These are phyloP conservation scores for Fukomys damarensis DNA, from an alignment of 2,113 vertebrate species.

Conservation along the genomic window DNA sequence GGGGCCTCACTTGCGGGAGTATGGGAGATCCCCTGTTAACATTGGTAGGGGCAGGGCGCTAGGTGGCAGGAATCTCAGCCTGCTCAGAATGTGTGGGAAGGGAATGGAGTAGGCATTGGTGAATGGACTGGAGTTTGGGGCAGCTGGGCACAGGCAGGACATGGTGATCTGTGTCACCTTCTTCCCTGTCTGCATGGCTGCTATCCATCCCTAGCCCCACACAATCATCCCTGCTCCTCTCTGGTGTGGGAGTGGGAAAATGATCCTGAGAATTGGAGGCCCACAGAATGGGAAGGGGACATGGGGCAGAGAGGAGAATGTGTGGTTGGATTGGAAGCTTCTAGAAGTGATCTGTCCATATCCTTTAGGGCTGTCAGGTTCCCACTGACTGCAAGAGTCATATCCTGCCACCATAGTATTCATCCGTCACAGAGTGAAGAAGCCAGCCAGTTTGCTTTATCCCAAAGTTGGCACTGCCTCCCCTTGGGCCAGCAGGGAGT, in stretches of 20 bases:
- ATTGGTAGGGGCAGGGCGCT: neutral
- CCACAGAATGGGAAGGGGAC: neutral
- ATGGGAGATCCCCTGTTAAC: neutral
- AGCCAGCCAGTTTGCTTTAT: neutral
- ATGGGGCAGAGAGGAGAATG: neutral
- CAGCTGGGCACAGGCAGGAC: neutral
- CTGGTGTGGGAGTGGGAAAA: neutral
- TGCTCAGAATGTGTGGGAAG: neutral
- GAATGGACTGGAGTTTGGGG: neutral
- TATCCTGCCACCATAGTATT: neutral
- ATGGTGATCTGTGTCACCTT: neutral
- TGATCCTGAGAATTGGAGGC: neutral
- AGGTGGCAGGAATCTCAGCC: neutral
- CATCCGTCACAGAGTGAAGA: neutral
- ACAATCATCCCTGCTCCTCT: accelerated
- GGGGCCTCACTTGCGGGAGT: neutral
- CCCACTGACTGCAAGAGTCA: neutral
- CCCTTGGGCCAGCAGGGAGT: neutral
- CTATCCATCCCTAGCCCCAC: accelerated
- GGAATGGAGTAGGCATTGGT: neutral
- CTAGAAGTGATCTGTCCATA: neutral
- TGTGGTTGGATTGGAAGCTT: neutral
- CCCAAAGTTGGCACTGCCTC: neutral
- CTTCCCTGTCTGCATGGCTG: neutral
- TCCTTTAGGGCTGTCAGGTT: neutral